Conservation (phyloP, 2,888 invertebrate genomes). For the Polymixis lichenea region DNA sequence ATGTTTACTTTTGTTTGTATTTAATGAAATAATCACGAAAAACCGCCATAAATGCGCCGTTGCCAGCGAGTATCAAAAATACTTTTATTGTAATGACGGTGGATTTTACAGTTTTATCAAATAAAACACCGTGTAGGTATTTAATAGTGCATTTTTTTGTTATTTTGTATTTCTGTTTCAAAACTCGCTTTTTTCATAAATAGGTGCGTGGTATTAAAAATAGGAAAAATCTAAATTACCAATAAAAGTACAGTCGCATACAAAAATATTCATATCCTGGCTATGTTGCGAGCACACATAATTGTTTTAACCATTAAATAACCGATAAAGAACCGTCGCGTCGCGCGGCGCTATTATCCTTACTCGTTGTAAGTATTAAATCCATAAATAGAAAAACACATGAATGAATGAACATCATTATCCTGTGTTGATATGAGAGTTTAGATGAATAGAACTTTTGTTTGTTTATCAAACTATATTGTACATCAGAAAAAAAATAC, state of each 20-base stretch:
- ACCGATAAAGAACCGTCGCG: conserved; percentile 6
- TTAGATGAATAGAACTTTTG: not conserved
- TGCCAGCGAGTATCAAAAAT: no score
- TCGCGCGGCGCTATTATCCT: conserved; percentile 13
- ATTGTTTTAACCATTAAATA: conserved; percentile 26
- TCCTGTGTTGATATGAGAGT: conserved; percentile 13
- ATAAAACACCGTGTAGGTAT: not conserved
- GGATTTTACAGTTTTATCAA: not conserved
- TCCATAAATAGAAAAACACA: conserved; percentile 45
- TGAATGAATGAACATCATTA: conserved; percentile 37
- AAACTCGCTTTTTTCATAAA: not conserved
- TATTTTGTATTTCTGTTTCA: not conserved
- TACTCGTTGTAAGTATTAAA: conserved; percentile 20
- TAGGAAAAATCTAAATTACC: not conserved
- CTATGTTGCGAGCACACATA: conserved; percentile 11
- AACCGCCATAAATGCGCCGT: no score
- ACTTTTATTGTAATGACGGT: no score
- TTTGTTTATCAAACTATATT: not conserved
- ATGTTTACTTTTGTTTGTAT: no score
- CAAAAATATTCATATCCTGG: conserved; percentile 13
- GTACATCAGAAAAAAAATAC: not conserved
- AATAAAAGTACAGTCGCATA: conserved; percentile 32
- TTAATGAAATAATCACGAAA: no score
- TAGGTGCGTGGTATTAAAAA: not conserved
- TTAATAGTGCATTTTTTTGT: not conserved